A percentile compares a stretch with the other conserved stretches of the same genome.
Evolutionary conservation across 1,140 invertebrate genomes (phyloP).

Genomic region (Coelopa frigida): DNA sequence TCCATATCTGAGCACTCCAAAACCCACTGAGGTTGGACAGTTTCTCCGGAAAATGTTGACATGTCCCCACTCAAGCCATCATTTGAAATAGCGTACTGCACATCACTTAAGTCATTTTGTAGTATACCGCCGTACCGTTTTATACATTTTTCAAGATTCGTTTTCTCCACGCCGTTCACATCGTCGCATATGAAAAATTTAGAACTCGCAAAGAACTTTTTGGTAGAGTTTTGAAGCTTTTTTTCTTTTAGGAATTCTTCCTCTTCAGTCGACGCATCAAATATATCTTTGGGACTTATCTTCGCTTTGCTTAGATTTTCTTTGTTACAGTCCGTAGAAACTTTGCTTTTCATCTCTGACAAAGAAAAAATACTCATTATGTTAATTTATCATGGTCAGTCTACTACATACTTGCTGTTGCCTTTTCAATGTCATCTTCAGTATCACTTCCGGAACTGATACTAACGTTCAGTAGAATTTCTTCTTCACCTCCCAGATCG

Average conservation of each 20-base stretch:
- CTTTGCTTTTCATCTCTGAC: constrained; percentile 17
- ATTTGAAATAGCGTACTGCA: too few species aligned
- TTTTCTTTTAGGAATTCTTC: constrained; percentile 28
- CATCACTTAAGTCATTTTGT: too few species aligned
- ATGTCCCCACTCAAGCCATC: too few species aligned
- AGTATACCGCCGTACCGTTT: too few species aligned
- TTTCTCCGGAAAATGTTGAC: too few species aligned
- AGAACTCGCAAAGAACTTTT: too few species aligned
- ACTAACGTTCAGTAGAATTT: not conserved
- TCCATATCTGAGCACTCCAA: too few species aligned
- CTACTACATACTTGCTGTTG: constrained; percentile 24
- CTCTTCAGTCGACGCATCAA: constrained; percentile 31
- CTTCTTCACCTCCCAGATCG: not conserved
- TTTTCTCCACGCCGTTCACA: too few species aligned
- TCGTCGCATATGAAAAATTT: too few species aligned
- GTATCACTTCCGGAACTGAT: constrained; percentile 43
- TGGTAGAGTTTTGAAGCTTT: too few species aligned
- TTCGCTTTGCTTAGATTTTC: not conserved
- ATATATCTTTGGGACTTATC: constrained; percentile 17
- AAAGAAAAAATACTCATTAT: not conserved
- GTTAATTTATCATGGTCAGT: not conserved
- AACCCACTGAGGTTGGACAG: too few species aligned
- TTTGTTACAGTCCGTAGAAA: constrained; percentile 3
- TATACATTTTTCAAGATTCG: too few species aligned
- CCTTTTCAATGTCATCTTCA: constrained; percentile 51